Conservation (phyloP, 2,888 invertebrate species). For the Pseudoips prasinana region DNA sequence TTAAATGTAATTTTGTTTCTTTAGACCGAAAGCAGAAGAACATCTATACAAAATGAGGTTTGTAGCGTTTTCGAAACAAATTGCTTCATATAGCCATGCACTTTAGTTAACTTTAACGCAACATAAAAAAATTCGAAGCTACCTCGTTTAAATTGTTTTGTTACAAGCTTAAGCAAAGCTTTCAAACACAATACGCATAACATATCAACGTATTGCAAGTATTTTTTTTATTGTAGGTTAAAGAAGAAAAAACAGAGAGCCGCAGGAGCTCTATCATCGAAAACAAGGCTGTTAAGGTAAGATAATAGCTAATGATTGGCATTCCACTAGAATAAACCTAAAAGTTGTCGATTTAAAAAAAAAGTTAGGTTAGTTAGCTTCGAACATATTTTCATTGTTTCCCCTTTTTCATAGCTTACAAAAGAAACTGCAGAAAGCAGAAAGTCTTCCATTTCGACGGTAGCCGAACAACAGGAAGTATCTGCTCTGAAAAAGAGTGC, state of each 20-base stretch:
- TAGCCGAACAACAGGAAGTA: conserved; percentile 66
- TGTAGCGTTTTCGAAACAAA: conserved; percentile 20
- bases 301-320: no score
- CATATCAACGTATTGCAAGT: no score
- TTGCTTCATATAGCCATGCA: no score
- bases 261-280: conserved; percentile 68
- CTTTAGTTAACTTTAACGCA: no score
- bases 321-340: no score
- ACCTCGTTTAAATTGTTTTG: no score
- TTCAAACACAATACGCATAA: no score
- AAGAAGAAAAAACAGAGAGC: conserved; percentile 64
- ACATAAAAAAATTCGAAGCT: no score
- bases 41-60: conserved; percentile 67
- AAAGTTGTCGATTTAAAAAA: no score
- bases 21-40: conserved; percentile 69
- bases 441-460: conserved; percentile 68
- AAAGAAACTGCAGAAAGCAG: conserved; percentile 75
- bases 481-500: conserved; percentile 61
- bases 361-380: no score
- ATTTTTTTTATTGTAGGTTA: conserved; percentile 39
- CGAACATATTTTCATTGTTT: no score
- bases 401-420: conserved; percentile 53
- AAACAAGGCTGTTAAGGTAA: conserved; percentile 68
- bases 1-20: conserved; percentile 29
- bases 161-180: no score